Base-by-base conservation (phyloP, 2,113 vertebrate genomes). In the Urocynchramus pylzowi region DNA sequence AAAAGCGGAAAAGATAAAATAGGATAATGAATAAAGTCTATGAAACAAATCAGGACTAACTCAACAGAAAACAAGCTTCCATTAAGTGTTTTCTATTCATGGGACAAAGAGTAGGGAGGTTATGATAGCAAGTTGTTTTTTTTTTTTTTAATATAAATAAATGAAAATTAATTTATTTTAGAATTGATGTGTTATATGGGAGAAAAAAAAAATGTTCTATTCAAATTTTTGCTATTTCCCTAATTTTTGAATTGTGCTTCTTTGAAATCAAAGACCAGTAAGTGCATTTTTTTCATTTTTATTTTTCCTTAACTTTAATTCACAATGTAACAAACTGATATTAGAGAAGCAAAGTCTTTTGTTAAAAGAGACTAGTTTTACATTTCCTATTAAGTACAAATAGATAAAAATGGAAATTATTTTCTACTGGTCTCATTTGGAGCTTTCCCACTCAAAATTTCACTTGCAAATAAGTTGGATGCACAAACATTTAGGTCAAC, bases 161-260 rank as follows among this genome's bases (percentile, higher is more conserved):
- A 39, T 33, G 13, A 79, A 86, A 89, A 61, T 44, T 2, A 1
- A 5, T 70, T 75, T 83, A 1, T 65, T 70, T 49, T 18, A 57
- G 10, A 57, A 47, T 26, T 10, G 42, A 19, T 31, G 6, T 1
- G 5, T n/a, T 61, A 30, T 20, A 52, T 8, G 5, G 17, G 57
- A 35, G 5, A 24, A 63, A n/a, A 30, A 37, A 54, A 27, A 20
- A 2, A 20, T 22, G 2, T 4, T 4, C 35, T 1, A 1, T 53
- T 67, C 1, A 33, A 26, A 8, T 28, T 69, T 81, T 56, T 88
- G 3, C 10, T 60, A 11, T 67, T 83, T 56, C 2, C 11, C 8
- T 57, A 12, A 39, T 49, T 75, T 67, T 79, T 31, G 4, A 30
- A 49, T 16, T 18, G 4, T 52, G 2, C 6, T 59, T 8, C 13